Evolutionary conservation across 2,113 vertebrate genomes (phyloP).

Genomic region (Jaculus jaculus): DNA sequence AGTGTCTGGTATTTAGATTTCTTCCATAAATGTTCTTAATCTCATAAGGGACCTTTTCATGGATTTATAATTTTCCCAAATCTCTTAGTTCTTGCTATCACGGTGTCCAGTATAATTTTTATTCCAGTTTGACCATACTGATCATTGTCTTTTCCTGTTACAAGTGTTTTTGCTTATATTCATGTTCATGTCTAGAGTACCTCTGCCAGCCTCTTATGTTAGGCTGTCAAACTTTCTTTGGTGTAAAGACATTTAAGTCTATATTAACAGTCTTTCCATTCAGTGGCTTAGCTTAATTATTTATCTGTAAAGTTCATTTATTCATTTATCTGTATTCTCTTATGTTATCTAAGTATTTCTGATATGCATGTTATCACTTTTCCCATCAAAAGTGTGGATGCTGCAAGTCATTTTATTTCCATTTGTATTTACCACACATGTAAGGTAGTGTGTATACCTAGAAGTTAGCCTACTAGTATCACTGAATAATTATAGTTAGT

Average conservation of each 20-base stretch:
- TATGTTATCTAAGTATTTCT: neutral
- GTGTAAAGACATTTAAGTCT: neutral
- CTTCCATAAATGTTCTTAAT: constrained; percentile 16
- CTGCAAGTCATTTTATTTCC: neutral
- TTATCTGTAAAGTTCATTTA: neutral
- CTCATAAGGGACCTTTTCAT: neutral
- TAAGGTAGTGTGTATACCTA: neutral
- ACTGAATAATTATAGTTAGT: neutral
- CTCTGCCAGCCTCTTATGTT: neutral
- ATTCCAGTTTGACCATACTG: neutral
- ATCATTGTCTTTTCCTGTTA: neutral
- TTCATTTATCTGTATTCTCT: neutral
- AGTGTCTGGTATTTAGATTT: constrained; percentile 1
- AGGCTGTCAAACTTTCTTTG: neutral
- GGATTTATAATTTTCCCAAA: neutral
- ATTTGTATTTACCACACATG: neutral
- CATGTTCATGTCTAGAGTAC: neutral
- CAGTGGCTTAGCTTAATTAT: neutral
- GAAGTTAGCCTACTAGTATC: neutral
- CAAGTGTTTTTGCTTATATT: neutral
- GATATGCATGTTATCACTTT: neutral
- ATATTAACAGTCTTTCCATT: neutral
- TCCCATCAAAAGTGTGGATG: neutral
- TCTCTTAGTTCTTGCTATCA: neutral
- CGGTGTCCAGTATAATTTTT: neutral